Conservation (phyloP, 2,113 vertebrate species). For the Sylvilagus bachmani region DNA sequence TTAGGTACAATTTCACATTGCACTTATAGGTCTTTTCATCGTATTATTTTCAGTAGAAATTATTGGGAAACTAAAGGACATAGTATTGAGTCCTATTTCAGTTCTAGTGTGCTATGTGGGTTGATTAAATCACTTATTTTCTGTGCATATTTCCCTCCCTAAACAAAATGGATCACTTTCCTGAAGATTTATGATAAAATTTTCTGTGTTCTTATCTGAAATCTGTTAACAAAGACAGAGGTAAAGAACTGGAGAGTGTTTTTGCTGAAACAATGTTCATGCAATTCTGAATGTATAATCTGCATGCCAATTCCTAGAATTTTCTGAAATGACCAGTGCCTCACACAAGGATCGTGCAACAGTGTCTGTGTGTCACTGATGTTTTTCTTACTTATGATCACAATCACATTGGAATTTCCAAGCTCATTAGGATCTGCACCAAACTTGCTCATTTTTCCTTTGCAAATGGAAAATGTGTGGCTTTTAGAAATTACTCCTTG, state of each 20-base stretch:
- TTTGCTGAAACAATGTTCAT: neutral
- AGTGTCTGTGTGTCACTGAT: neutral
- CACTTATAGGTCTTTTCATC: neutral
- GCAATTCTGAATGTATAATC: too few species aligned
- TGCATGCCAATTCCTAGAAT: neutral
- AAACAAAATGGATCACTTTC: slow-evolving; percentile 24
- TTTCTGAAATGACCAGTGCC: neutral
- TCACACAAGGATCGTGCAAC: neutral
- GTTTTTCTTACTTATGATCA: slow-evolving; percentile 17
- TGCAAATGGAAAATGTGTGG: neutral
- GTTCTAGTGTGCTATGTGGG: neutral
- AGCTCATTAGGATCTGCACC: neutral
- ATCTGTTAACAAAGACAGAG: neutral
- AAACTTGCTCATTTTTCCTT: neutral
- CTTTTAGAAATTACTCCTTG: neutral
- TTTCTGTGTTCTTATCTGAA: neutral
- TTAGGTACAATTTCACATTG: slow-evolving; percentile 23
- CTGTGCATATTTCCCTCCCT: neutral
- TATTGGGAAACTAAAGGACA: slow-evolving; percentile 17
- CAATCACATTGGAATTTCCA: neutral
- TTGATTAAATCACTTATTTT: slow-evolving; percentile 45
- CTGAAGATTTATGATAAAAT: neutral
- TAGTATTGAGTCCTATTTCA: neutral
- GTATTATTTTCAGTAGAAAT: slow-evolving; percentile 20
- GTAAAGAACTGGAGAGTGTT: neutral